phyloP scores from a whole-genome alignment of 2,888 invertebrate species.

The Pelosia muscerda region DNA sequence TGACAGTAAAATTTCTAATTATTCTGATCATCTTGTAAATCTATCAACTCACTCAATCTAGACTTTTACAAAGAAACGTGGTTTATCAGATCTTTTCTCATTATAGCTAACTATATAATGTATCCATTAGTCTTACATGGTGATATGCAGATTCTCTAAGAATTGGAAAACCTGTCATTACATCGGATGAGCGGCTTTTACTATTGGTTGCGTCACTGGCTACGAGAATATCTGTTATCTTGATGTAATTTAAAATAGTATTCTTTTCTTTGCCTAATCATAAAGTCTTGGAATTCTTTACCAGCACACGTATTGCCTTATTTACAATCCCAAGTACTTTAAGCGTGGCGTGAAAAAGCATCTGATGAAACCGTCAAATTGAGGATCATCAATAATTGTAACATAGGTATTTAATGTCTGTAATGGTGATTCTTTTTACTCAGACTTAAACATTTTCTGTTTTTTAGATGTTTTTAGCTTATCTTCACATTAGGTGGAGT shows the following conservation, averaged over 20 bases:
- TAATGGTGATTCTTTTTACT: too few species aligned
- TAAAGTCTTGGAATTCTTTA: too few species aligned
- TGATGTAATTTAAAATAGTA: background rate
- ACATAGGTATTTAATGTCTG: too few species aligned
- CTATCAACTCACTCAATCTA: slow-evolving; percentile 6
- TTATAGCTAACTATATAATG: background rate
- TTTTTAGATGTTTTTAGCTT: too few species aligned
- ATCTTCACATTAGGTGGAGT: too few species aligned
- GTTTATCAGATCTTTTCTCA: background rate
- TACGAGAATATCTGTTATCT: background rate
- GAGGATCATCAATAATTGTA: too few species aligned
- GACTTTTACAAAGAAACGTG: background rate
- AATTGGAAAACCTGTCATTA: slow-evolving; percentile 45
- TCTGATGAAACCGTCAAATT: too few species aligned
- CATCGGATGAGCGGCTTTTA: slow-evolving; percentile 27
- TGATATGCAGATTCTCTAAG: slow-evolving; percentile 42
- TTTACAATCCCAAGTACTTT: too few species aligned
- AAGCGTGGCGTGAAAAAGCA: too few species aligned
- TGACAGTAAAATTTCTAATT: slow-evolving; percentile 5
- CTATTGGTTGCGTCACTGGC: slow-evolving; percentile 13
- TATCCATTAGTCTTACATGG: slow-evolving; percentile 3
- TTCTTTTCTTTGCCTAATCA: too few species aligned
- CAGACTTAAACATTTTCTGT: too few species aligned
- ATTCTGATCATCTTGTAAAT: background rate
- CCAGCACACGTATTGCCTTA: too few species aligned